Evolutionary conservation across 2,888 invertebrate species (phyloP).

Genomic region (Incurvaria masculella): DNA sequence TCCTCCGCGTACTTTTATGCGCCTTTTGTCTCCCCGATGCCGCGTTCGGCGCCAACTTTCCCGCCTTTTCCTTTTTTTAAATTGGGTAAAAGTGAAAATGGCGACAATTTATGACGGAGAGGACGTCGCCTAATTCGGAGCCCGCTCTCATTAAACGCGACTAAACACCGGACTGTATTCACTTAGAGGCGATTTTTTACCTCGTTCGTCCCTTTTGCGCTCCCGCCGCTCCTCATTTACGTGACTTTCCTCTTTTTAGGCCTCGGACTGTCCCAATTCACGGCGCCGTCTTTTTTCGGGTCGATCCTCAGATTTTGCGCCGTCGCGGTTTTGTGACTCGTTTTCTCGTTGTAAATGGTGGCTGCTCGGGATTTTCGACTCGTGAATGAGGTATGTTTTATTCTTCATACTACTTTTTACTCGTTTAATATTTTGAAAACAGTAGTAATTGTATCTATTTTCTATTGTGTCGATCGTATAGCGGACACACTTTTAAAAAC

Average conservation of each 20-base stretch:
- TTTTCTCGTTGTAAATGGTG: too few species aligned
- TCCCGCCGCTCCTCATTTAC: constrained; percentile 17
- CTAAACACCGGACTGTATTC: constrained; percentile 41
- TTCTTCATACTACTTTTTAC: too few species aligned
- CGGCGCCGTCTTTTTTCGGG: neutral
- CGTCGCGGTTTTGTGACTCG: too few species aligned
- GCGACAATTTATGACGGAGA: constrained; percentile 50
- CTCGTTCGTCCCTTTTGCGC: constrained; percentile 15
- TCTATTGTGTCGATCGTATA: too few species aligned
- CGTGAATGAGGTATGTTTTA: too few species aligned
- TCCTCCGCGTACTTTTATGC: constrained; percentile 25
- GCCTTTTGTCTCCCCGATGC: constrained; percentile 26
- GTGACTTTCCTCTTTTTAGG: constrained; percentile 8
- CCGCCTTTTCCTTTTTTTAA: constrained; percentile 5
- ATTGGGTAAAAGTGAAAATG: constrained; percentile 21
- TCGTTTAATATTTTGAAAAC: too few species aligned
- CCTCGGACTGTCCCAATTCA: constrained; percentile 5
- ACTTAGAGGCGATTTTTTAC: constrained; percentile 38
- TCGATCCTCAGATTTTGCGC: neutral
- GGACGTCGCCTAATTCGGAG: constrained; percentile 41
- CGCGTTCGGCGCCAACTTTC: constrained; percentile 1
- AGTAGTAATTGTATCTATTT: too few species aligned
- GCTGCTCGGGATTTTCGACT: too few species aligned
- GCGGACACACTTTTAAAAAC: too few species aligned
- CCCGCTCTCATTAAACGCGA: constrained; percentile 41